Percentiles rank a stretch among this genome's conserved stretches.
phyloP scores from a whole-genome alignment of 2,888 invertebrate genomes.

The Linyphia triangularis region DNA sequence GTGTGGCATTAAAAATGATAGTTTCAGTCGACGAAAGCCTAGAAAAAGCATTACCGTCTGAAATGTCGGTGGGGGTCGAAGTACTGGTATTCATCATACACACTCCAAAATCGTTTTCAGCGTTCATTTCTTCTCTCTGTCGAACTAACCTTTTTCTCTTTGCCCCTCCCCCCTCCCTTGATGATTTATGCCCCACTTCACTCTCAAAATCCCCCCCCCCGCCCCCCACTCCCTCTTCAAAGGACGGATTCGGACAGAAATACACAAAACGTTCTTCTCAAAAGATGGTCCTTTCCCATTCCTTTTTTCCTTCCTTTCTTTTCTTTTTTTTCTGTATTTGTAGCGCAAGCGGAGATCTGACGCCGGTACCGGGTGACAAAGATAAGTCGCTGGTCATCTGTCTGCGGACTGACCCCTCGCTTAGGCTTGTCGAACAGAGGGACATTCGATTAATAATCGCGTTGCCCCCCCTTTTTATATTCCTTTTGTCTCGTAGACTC shows the following conservation, averaged over 20 bases:
- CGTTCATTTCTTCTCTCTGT: background rate
- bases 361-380: conserved; percentile 70
- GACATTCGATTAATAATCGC: conserved; percentile 75
- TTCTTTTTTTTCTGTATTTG: background rate
- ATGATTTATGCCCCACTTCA: conserved; percentile 52
- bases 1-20: no score
- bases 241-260: conserved; percentile 58
- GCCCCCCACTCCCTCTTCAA: conserved; percentile 34
- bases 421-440: conserved; percentile 60
- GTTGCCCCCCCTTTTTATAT: conserved; percentile 53
- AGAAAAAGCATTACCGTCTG: background rate
- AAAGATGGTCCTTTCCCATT: conserved; percentile 29
- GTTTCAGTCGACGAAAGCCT: background rate
- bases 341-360: conserved; percentile 61
- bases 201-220: conserved; percentile 26
- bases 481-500: conserved; percentile 68
- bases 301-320: background rate
- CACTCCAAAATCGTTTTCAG: background rate
- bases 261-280: conserved; percentile 37
- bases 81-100: conserved; percentile 13
- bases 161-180: background rate
- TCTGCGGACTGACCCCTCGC: conserved; percentile 72
- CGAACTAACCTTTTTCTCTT: conserved; percentile 17
- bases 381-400: conserved; percentile 75
- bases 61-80: background rate